A percentile compares a stretch with the other conserved stretches of the same genome.
Evolutionary conservation across 2,888 invertebrate species (phyloP).

Genomic region (Steinernema scapterisci): DNA sequence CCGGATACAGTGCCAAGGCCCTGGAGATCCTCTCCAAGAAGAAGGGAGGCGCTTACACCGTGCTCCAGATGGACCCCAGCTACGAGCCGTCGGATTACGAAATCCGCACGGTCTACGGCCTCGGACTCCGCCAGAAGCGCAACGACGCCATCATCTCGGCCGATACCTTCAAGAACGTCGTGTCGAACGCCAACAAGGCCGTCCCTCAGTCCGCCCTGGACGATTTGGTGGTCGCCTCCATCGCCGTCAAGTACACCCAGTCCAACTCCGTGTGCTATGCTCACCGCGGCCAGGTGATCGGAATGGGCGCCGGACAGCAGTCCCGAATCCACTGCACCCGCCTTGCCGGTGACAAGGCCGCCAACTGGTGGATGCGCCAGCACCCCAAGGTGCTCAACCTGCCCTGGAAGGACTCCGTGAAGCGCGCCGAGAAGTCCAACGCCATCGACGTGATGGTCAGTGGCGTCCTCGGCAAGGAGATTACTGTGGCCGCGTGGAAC

Average conservation of each 20-base stretch:
- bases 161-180: conserved; percentile 81
- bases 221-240: conserved; percentile 91
- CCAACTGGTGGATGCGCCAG: conserved; percentile 95
- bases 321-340: conserved; percentile 96
- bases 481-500: conserved; percentile 53
- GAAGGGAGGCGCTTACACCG: conserved; percentile 90
- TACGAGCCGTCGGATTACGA: conserved; percentile 84
- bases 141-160: conserved; percentile 84
- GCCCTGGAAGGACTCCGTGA: conserved; percentile 83
- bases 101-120: conserved; percentile 77
- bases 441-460: conserved; percentile 77
- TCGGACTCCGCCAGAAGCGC: conserved; percentile 79
- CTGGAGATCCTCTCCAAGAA: conserved; percentile 86
- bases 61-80: conserved; percentile 84
- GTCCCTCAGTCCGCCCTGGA: conserved; percentile 78
- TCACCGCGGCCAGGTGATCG: conserved; percentile 84
- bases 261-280: conserved; percentile 98
- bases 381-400: conserved; percentile 85
- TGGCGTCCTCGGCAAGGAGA: conserved; percentile 62
- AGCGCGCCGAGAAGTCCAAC: conserved; percentile 90
- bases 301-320: conserved; percentile 97
- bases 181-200: conserved; percentile 76
- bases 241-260: conserved; percentile 95
- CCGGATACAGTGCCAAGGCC: conserved; percentile 84
- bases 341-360: conserved; percentile 93